These are phyloP conservation scores for Cheilosia impressa DNA, from an alignment of 2,888 invertebrate genomes.

Conservation along the genomic window DNA sequence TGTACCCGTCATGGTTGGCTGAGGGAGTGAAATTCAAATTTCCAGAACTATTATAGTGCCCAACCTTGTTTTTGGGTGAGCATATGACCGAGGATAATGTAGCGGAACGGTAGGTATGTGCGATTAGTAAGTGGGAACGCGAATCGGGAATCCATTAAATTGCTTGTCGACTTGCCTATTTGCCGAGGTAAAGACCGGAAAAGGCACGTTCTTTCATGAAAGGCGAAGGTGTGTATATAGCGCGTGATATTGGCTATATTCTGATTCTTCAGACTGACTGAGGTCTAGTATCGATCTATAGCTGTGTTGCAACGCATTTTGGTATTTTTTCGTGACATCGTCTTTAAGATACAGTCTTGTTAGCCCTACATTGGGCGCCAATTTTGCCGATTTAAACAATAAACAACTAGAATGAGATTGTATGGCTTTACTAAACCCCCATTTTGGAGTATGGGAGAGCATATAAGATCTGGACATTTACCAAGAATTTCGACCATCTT, in stretches of 20 bases:
- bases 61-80: conserved; percentile 35
- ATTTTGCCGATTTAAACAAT: background rate
- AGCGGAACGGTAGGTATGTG: conserved; percentile 34
- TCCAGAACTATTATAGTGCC: conserved; percentile 38
- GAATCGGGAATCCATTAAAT: conserved; percentile 28
- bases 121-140: conserved; percentile 15
- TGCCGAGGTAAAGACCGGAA: conserved; percentile 46
- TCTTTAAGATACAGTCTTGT: background rate
- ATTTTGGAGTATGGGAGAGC: too few species aligned
- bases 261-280: too few species aligned
- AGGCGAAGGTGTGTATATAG: background rate
- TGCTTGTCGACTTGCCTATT: conserved; percentile 12
- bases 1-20: conserved; percentile 38
- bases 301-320: background rate
- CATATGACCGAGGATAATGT: conserved; percentile 10
- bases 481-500: too few species aligned
- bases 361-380: background rate
- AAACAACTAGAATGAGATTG: background rate
- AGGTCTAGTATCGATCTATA: too few species aligned
- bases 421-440: background rate
- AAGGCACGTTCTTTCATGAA: conserved; percentile 38
- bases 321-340: too few species aligned
- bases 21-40: conserved; percentile 46
- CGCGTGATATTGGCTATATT: background rate
- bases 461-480: too few species aligned